Base-by-base conservation (phyloP, 2,888 invertebrate genomes). In the Orthonevra nobilis region DNA sequence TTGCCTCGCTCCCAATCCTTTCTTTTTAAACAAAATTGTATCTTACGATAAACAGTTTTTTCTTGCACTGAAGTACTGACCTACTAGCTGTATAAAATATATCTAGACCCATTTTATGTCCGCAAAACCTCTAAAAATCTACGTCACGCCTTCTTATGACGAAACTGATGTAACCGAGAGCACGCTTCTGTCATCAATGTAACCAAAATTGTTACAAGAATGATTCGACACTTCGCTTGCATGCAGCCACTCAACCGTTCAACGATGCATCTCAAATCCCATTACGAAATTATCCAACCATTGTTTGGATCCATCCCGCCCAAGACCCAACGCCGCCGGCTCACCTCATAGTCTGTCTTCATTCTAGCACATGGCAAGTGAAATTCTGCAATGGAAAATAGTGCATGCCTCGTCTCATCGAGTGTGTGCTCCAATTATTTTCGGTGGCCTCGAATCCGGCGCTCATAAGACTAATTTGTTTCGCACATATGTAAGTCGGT, bases 381-480 rank as follows among this genome's bases (percentile, higher is more conserved):
- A 54, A 34, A 44, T 64, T 54, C 32, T 42, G 14, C 17, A 2
- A 12, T 2, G 3, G 30, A 14, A 30, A 28, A 17, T 10, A 2
- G 3, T 9, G n/a, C 30, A 2, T 12, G 15, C 48, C n/a, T n/a
- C n/a, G 32, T 48, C 40, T 48, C 32, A 26, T 48, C 32, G 34
- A 50, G 40, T 34, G 48, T 32, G 38, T 58, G 69, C 58, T 60
- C 69, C 19, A 60, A 40, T 69, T 69, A 34, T 58, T 60, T 52
- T 64, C 32, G 26, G 17, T 72, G 52, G 19, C 70, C 52, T 14
- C 10, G 10, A 60, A 44, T 26, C 36, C 42, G 20, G 6, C n/a
- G 14, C 32, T 12, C 9, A 28, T 17, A 32, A 50, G 52, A 48
- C 1, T 9, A 44, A 48, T 63, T 28, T n/a, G 26, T 17, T 63